These are phyloP conservation scores for Hedya salicella DNA, from an alignment of 2,888 invertebrate genomes.

Conservation along the genomic window DNA sequence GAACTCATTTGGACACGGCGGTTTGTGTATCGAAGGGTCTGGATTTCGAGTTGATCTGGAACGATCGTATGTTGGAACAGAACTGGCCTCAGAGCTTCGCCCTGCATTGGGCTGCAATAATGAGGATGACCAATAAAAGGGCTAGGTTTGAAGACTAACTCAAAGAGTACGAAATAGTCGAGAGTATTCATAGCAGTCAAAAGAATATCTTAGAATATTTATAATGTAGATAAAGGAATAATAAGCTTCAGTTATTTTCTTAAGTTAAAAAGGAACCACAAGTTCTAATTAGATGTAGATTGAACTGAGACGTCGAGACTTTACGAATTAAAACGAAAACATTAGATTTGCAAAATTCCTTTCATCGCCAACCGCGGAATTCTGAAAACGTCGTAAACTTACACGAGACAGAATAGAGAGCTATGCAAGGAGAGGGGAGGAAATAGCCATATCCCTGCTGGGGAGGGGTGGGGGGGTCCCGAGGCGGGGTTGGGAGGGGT, in stretches of 20 bases:
- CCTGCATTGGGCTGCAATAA: conserved; percentile 13
- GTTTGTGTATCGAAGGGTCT: conserved; percentile 37
- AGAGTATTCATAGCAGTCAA: not conserved
- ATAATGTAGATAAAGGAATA: not conserved
- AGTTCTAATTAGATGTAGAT: conserved; percentile 30
- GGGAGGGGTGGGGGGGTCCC: conserved; percentile 51
- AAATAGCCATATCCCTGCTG: conserved; percentile 71
- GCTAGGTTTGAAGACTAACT: not conserved
- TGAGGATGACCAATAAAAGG: conserved; percentile 6
- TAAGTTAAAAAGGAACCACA: not conserved
- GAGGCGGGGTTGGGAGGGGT: conserved; percentile 57
- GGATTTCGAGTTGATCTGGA: conserved; percentile 12
- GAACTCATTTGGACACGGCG: conserved; percentile 32
- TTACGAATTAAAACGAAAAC: conserved; percentile 25
- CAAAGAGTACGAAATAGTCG: not conserved
- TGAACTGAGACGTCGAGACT: conserved; percentile 21
- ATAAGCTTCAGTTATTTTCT: conserved; percentile 11
- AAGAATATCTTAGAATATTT: not conserved
- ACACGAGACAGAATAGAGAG: conserved; percentile 56
- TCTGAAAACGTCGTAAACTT: conserved; percentile 35
- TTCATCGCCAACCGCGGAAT: conserved; percentile 2
- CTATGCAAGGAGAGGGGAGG: conserved; percentile 67
- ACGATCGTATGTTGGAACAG: conserved; percentile 21
- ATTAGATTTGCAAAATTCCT: conserved; percentile 24
- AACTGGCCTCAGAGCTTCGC: conserved; percentile 15